Base-by-base conservation (phyloP, 1,140 invertebrate species). In the Scaptomyza pallida region DNA sequence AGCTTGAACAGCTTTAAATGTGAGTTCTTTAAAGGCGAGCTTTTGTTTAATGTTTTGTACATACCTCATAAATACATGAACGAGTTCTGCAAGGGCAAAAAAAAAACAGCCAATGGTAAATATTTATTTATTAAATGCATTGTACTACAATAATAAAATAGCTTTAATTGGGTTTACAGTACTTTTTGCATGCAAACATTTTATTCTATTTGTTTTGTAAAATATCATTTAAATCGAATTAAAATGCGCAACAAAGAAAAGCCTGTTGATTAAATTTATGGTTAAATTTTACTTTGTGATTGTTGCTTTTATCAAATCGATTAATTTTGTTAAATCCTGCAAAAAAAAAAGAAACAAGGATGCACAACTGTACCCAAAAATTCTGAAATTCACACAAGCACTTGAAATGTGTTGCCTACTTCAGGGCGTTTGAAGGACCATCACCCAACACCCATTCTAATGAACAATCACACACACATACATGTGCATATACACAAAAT, bases 51-150 rank as follows among this genome's bases (percentile, higher is more conserved):
- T 37, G 3, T 30, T 30, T 30, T 40, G 16, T 56, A 78, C 79
- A 41, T 86, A 88, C 81, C 82, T 86, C 82, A 86, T 88, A 86
- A 81, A 69, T 77, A 67, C 81, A 85, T 81, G 65, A 68, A 67
- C 77, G 72, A 72, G 77, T 74, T 77, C 81, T 88, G 82, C 57
- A 85, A 77, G 19, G 19, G 17, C 13, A 17, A 26, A 40, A 59
- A 61, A 17, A 16, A 16, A 44, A 71, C n/a, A 35, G 51, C 23
- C 4, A n/a, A 21, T 21, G n/a, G n/a, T n/a, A n/a, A n/a, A n/a
- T n/a, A n/a, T 26, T 26, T 12, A 37, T n/a, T n/a, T 61, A 17
- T 23, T 19, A 54, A 37, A 35, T 35, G 33, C 10, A 40, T 41
- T 44, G n/a, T 57, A 17, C 15, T 57, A 17, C 15, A 37, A 51